Evolutionary conservation across 2,888 invertebrate genomes (phyloP), one percentile per base, ranked within the genome.

Genomic region (Scelioninae gen. 1): DNA sequence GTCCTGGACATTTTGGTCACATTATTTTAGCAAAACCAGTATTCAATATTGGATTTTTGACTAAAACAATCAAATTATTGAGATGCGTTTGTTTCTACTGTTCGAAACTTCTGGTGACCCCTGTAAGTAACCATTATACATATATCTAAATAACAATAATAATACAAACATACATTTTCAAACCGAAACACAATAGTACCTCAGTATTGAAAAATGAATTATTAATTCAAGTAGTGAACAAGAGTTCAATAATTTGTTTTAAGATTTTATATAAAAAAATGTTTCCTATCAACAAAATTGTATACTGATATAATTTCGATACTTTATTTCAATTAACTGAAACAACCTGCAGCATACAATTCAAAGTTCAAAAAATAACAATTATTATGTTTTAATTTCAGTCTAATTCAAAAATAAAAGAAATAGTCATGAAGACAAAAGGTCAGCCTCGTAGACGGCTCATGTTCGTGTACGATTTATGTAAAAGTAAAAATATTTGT

Each of bases 81-180:
- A 94, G 99, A 93, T 99, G 99, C 93, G 99, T 99, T 23, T 99
- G 99, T 92, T 99, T 99, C 93, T 99, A 98, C 92, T 99, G 99
- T 93, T 99, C 99, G 55, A 99, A 98, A 92, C 94, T 99, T 88
- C 94, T 99, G 85, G 97, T 99, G 77, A 98, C 97, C 89, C 97
- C 98, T 47, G 97, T 97, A 94, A 96, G 96, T 43, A 43, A 1
- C 8, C 1, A 4, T 38, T 1, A 38, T 34, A 34, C 5, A 38
- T 10, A 38, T 38, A 4, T 10, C 8, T 4, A 38, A n/a, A n/a
- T n/a, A n/a, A n/a, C n/a, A n/a, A n/a, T n/a, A n/a, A n/a, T n/a
- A n/a, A n/a, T n/a, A n/a, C n/a, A n/a, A n/a, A n/a, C n/a, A n/a
- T n/a, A n/a, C n/a, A n/a, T n/a, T n/a, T n/a, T n/a, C n/a, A n/a